Base-by-base conservation (phyloP, 2,113 vertebrate species). In the Orcinus orca region DNA sequence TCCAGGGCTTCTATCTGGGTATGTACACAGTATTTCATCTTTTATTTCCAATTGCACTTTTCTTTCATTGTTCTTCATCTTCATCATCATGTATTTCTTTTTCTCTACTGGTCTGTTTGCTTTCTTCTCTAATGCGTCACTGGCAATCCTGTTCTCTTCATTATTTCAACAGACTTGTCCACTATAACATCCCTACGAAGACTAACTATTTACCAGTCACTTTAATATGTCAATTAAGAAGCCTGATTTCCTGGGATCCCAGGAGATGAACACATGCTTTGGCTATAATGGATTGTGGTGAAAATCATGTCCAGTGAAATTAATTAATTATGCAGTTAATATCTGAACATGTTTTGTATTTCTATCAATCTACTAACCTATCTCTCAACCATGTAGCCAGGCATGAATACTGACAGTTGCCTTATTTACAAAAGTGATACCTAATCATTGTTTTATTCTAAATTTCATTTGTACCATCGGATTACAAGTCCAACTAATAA, bases 281-380 rank as follows among this genome's bases (percentile, higher is more conserved):
- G 70, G 11, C 21, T 60, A 1, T 10, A 60, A 44, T 4, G 0
- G 21, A 38, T 74, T 80, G 58, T 44, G 10, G 21, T 25, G 31
- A 50, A 58, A 23, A 71, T 81, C n/a, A 8, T 14, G 53, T 8
- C 44, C 41, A 20, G 17, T 38, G 29, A 53, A 92, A 55, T 60
- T 23, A 67, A 26, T 63, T n/a, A 55, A 65, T 47, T 26, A 33
- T 4, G 7, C 18, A 74, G 4, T 77, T 50, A 18, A 2, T n/a
- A 81, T n/a, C 2, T 1, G 31, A 25, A 2, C 23, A 2, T 23
- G 33, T 20, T 63, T 18, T n/a, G 3, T 36, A 17, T 5, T 3
- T 41, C 58, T n/a, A 0, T 60, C 10, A 0, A 1, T 4, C 6
- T 53, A 2, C 4, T 23, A 18, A 18, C 18, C 70, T 17, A 0